Base-by-base conservation (phyloP, 2,888 invertebrate genomes). In the Colostygia pectinataria region DNA sequence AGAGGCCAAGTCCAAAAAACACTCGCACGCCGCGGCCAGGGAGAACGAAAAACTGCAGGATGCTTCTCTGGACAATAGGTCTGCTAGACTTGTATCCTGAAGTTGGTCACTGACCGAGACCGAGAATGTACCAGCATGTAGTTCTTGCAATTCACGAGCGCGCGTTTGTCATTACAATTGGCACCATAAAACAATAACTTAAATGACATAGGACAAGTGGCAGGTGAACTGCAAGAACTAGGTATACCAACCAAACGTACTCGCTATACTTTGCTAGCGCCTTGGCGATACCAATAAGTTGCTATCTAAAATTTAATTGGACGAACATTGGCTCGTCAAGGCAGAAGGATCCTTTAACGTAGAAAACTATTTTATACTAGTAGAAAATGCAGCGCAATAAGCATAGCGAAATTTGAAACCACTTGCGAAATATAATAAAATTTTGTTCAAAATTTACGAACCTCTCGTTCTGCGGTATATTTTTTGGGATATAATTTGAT, bases 31-130 rank as follows among this genome's bases (percentile, higher is more conserved):
- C 0, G 95, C 95, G 56, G 96, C 97, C 0, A 92, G 97, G 46
- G 98, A 98, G 66, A 97, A 97, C 75, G 98, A 98, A 82, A 96
- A 97, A 74, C 87, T 97, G 28, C 97, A 98, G 77, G 98, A 98
- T 71, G 94, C 94, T 28, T 74, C 83, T 2, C 63, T 87, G 65
- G 90, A 90, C 42, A 77, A 74, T 74, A 88, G 90, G 90, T 90
- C 74, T 82, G 83, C 69, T 32, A 12, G 20, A 5, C 5, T 6
- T 6, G 20, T 6, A 6, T 20, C 2, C 15, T 3, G 2, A 15
- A 3, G 2, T 15, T 15, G 20, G 20, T 6, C 20, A 20, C 4
- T 20, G 20, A 4, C 4, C 9, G 10, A 10, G n/a, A n/a, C n/a
- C n/a, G n/a, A n/a, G n/a, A n/a, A n/a, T n/a, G n/a, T n/a, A n/a